A percentile compares a stretch with the other conserved stretches of the same genome.
Evolutionary conservation across 2,113 vertebrate genomes (phyloP).

Genomic region (Artemisiospiza belli): DNA sequence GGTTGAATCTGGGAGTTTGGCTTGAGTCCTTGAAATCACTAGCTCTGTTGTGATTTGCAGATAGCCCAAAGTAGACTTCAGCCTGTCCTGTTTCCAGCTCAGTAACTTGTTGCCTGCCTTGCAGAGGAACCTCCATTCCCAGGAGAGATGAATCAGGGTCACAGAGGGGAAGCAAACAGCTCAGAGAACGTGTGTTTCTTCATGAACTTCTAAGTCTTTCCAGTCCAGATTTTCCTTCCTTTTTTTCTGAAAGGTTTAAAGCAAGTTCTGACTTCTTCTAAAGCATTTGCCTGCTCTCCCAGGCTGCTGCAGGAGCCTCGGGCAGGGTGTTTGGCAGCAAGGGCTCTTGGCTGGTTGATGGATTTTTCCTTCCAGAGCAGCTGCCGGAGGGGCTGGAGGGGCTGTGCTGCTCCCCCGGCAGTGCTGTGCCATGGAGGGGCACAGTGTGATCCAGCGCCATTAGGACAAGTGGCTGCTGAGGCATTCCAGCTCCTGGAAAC

Average conservation of each 20-base stretch:
- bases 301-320: fast-evolving
- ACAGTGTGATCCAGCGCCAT: neutral
- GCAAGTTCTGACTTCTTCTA: neutral
- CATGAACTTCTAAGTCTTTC: neutral
- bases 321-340: fast-evolving
- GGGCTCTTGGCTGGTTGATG: fast-evolving
- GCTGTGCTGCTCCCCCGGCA: neutral
- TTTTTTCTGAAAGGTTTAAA: neutral
- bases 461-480: neutral
- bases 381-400: neutral
- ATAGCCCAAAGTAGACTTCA: neutral
- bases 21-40: neutral
- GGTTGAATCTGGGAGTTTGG: neutral
- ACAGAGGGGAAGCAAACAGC: neutral
- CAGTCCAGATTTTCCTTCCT: neutral
- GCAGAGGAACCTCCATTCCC: neutral
- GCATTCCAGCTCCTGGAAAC: neutral
- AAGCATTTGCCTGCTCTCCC: neutral
- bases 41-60: neutral
- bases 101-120: neutral
- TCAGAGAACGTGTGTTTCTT: neutral
- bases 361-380: neutral
- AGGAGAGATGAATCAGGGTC: neutral
- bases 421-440: neutral
- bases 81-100: neutral